Percentiles rank a stretch among this genome's conserved stretches.
Conservation (phyloP, 2,113 vertebrate genomes). For the Dicentrarchus labrax region DNA sequence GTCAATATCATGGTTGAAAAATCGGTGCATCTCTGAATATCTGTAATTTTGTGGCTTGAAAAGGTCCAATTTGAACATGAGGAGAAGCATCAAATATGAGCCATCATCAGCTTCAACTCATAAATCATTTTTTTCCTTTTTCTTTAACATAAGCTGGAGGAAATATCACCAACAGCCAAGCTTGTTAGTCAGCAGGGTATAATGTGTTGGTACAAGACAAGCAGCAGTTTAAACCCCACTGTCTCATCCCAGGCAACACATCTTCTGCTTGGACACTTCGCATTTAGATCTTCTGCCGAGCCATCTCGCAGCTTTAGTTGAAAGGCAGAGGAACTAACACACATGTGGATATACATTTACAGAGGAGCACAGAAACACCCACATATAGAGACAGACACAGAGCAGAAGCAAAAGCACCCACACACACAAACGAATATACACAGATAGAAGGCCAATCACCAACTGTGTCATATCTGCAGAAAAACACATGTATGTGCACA, state of each 20-base stretch:
- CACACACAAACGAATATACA: not conserved
- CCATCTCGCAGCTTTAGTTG: slow-evolving; percentile 46
- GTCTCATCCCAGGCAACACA: slow-evolving; percentile 46
- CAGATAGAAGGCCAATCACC: not conserved
- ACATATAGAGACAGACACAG: slow-evolving; percentile 18
- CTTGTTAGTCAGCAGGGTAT: slow-evolving; percentile 63
- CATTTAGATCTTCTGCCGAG: slow-evolving; percentile 51
- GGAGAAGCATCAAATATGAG: not conserved
- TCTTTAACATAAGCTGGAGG: slow-evolving; percentile 41
- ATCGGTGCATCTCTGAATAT: not conserved
- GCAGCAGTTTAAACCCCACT: slow-evolving; percentile 50
- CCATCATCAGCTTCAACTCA: slow-evolving; percentile 3
- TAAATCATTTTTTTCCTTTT: slow-evolving; percentile 15
- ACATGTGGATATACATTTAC: slow-evolving; percentile 17
- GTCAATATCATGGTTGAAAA: not conserved
- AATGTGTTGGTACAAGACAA: slow-evolving; percentile 49
- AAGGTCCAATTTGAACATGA: not conserved
- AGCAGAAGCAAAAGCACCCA: not conserved
- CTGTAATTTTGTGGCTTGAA: not conserved
- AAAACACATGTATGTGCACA: slow-evolving; percentile 2
- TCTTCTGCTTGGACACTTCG: slow-evolving; percentile 62
- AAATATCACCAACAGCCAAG: slow-evolving; percentile 39
- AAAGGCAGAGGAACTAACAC: slow-evolving; percentile 41
- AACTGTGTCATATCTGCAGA: not conserved
- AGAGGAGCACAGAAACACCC: slow-evolving; percentile 31